Evolutionary conservation across 2,888 invertebrate species (phyloP), one percentile per base, ranked within the genome.

Genomic region (Craniophora ligustri): DNA sequence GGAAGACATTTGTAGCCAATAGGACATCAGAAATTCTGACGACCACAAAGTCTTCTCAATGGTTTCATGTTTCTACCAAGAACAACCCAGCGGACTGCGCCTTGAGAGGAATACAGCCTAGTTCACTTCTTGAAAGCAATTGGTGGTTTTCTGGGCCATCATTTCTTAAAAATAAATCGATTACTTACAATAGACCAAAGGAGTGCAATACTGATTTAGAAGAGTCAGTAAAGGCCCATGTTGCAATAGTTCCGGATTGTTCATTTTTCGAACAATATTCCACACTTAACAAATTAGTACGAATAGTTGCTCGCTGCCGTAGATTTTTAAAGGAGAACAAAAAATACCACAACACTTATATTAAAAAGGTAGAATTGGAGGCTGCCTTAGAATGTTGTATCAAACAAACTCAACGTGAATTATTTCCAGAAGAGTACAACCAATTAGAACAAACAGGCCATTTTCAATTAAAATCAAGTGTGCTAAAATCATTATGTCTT

Each of bases 41-140:
- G n/a, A 28, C n/a, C 1, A 39, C 61, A 42, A 28, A n/a, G n/a
- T n/a, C n/a, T n/a, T n/a, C n/a, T n/a, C n/a, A n/a, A n/a, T n/a
- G n/a, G n/a, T n/a, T n/a, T 39, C 58, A 66, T 30, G 55, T 61
- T 0, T 8, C 21, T 1, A 44, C 60, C 3, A 23, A 23, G 5
- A 28, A 56, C 2, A 64, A 64, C 19, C 53, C 57, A 13, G 65
- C 61, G 4, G 65, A 66, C 30, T 44, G 46, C 6, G 61, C 58
- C 5, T 56, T 61, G 0, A 16, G 65, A 35, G 60, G 61, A 3
- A 5, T 58, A 18, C 8, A 40, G 18, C 35, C 50, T 4, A 31
- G 36, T 18, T 13, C 21, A 28, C 39, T 46, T n/a, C 4, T 30
- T 7, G 11, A 35, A 0, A 11, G 36, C 14, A 2, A 13, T 14